A percentile compares a stretch with the other conserved stretches of the same genome.
Evolutionary conservation across 2,888 invertebrate genomes (phyloP).

Genomic region (Drosophila neutralis): DNA sequence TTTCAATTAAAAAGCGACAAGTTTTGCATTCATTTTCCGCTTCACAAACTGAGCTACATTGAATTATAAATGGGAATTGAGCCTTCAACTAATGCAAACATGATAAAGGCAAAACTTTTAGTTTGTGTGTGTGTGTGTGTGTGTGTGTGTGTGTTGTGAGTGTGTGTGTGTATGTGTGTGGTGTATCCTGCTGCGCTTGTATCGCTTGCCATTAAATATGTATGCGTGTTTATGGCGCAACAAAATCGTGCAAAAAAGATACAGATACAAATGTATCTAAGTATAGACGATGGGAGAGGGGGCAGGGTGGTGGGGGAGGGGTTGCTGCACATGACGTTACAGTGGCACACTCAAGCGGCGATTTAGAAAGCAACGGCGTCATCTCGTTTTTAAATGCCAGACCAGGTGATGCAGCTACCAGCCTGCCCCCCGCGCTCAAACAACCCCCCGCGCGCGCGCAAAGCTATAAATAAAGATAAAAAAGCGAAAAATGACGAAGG

Average conservation of each 20-base stretch:
- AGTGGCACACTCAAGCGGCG: slow-evolving; percentile 25
- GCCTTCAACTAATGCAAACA: slow-evolving; percentile 3
- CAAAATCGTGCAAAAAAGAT: slow-evolving; percentile 28
- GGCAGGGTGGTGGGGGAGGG: neutral
- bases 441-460: neutral
- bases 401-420: slow-evolving; percentile 25
- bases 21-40: neutral
- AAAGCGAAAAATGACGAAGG: slow-evolving; percentile 46
- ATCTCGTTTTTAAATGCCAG: slow-evolving; percentile 63
- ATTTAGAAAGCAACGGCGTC: slow-evolving; percentile 42
- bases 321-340: slow-evolving; percentile 20
- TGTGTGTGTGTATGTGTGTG: slow-evolving; percentile 14
- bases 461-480: slow-evolving; percentile 60
- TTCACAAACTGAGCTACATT: slow-evolving; percentile 38
- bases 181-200: slow-evolving; percentile 32
- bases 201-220: slow-evolving; percentile 66
- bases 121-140: slow-evolving; percentile 7
- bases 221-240: slow-evolving; percentile 71
- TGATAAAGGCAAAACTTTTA: slow-evolving; percentile 11
- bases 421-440: neutral
- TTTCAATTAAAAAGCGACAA: neutral
- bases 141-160: slow-evolving; percentile 9
- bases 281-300: neutral
- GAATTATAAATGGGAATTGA: slow-evolving; percentile 14
- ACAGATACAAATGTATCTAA: slow-evolving; percentile 32